Evolutionary conservation across 2,888 invertebrate species (phyloP).

Genomic region (Stegophylla sp.): DNA sequence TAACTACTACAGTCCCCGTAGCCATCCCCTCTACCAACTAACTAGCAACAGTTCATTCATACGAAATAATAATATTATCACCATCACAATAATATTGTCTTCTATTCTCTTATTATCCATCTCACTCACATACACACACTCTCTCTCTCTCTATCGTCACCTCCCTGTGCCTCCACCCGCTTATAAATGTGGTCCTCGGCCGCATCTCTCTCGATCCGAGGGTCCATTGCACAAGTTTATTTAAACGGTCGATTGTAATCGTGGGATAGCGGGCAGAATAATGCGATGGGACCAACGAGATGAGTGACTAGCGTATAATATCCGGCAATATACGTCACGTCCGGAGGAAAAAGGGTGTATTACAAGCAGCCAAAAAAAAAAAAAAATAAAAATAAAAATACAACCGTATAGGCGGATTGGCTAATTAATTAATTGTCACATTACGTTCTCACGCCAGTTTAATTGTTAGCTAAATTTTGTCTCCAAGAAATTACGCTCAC

Average conservation of each 20-base stretch:
- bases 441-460: slow-evolving; percentile 53
- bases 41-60: not conserved
- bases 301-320: slow-evolving; percentile 26
- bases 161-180: not conserved
- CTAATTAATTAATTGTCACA: slow-evolving; percentile 55
- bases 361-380: slow-evolving; percentile 29
- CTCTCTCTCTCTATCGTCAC: not conserved
- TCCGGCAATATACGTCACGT: slow-evolving; percentile 53
- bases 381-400: not conserved
- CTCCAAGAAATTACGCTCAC: slow-evolving; percentile 46
- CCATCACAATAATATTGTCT: not conserved
- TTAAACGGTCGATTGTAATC: slow-evolving; percentile 42
- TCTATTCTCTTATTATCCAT: not conserved
- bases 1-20: not conserved
- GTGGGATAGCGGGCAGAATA: slow-evolving; percentile 46
- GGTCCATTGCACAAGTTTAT: slow-evolving; percentile 27
- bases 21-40: not conserved
- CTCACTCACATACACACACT: not conserved
- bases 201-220: not conserved
- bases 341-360: slow-evolving; percentile 54
- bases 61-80: too few species aligned
- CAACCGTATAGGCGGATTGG: slow-evolving; percentile 6
- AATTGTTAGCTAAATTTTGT: slow-evolving; percentile 49
- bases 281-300: slow-evolving; percentile 34
- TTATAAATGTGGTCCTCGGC: not conserved